A percentile compares a stretch with the other conserved stretches of the same genome.
Conservation (phyloP, 2,113 vertebrate species). For the Macroglossus sobrinus region DNA sequence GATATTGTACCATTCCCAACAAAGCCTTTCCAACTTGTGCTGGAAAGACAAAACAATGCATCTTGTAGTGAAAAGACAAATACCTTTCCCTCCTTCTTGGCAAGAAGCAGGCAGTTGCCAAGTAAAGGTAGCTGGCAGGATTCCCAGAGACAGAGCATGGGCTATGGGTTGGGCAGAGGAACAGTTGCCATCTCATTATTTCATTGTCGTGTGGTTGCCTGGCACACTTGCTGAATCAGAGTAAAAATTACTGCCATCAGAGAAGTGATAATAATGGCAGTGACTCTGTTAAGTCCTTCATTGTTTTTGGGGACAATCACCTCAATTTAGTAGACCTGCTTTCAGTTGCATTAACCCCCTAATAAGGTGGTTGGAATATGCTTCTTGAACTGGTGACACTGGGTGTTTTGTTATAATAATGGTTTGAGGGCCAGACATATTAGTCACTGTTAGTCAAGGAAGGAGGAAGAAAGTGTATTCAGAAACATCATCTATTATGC, state of each 20-base stretch:
- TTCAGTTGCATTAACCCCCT: constrained; percentile 21
- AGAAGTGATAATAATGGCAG: neutral
- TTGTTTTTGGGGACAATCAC: constrained; percentile 7
- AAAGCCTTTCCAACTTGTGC: neutral
- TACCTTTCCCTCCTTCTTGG: neutral
- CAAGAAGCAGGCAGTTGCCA: neutral
- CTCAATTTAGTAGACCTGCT: neutral
- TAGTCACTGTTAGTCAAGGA: constrained; percentile 32
- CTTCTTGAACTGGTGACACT: neutral
- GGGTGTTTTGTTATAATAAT: constrained; percentile 56
- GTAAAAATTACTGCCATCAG: constrained; percentile 53
- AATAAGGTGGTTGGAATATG: neutral
- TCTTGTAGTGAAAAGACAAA: neutral
- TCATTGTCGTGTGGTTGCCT: neutral
- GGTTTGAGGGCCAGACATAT: constrained; percentile 48
- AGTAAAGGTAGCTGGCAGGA: constrained; percentile 23
- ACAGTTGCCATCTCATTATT: constrained; percentile 39
- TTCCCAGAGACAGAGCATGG: constrained; percentile 40
- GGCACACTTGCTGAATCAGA: constrained; percentile 32
- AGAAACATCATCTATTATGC: neutral
- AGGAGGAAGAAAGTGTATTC: neutral
- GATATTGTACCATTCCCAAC: neutral
- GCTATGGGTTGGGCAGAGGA: neutral
- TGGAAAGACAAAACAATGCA: neutral
- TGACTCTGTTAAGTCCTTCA: neutral